These are phyloP conservation scores for Julus scandinavius DNA, from an alignment of 2,888 invertebrate genomes.

Conservation along the genomic window DNA sequence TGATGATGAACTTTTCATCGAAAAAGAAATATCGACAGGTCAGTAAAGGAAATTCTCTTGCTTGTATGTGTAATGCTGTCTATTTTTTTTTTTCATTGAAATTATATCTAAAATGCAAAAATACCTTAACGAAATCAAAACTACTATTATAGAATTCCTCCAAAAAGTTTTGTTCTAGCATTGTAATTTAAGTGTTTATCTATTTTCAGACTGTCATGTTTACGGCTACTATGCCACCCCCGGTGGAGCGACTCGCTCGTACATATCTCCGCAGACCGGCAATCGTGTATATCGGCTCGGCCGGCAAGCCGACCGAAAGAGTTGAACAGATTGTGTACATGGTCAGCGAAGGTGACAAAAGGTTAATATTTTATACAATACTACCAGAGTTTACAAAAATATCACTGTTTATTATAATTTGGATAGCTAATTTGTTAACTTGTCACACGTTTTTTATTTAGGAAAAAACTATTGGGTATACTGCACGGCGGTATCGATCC, in stretches of 20 bases:
- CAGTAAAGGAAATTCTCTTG: neutral
- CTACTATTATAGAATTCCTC: no score
- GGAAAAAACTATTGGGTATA: constrained; percentile 93
- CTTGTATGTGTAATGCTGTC: no score
- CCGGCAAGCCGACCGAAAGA: constrained; percentile 96
- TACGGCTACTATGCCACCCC: constrained; percentile 99
- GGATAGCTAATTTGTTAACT: constrained; percentile 41
- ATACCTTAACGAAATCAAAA: no score
- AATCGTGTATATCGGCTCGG: constrained; percentile 95
- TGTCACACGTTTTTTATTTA: constrained; percentile 59
- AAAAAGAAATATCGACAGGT: constrained; percentile 96
- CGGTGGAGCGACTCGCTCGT: constrained; percentile 94
- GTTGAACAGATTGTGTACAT: constrained; percentile 98
- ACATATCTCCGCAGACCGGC: constrained; percentile 95
- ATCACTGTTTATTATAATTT: neutral
- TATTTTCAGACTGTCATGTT: constrained; percentile 94
- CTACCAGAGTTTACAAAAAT: neutral
- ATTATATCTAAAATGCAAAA: no score
- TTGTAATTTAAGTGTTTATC: neutral
- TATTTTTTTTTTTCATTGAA: no score
- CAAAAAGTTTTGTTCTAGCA: no score
- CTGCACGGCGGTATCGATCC: constrained; percentile 91
- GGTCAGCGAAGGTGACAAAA: constrained; percentile 94
- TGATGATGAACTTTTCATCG: constrained; percentile 92
- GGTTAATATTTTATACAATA: constrained; percentile 65